Percentiles rank a stretch among this genome's conserved stretches.
Evolutionary conservation across 1,140 invertebrate genomes (phyloP).

Genomic region (Saccostrea glomerata): DNA sequence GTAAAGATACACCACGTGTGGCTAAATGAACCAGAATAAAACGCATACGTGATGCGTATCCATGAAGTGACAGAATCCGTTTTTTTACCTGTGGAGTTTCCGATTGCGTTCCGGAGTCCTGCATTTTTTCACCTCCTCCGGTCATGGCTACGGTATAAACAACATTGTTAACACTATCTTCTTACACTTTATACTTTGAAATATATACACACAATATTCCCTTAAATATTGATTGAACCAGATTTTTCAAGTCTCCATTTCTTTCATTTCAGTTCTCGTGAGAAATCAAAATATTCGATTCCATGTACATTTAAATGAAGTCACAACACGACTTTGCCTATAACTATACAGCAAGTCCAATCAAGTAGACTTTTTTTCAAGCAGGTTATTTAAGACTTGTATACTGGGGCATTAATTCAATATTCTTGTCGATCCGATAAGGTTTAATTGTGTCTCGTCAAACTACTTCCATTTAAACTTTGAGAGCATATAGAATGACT

Average conservation of each 20-base stretch:
- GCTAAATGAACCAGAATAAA: not conserved
- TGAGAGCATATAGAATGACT: not conserved
- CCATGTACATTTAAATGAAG: conserved; percentile 32
- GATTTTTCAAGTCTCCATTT: not conserved
- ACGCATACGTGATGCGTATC: conserved; percentile 14
- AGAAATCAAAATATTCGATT: conserved; percentile 30
- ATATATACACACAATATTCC: not conserved
- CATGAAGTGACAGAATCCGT: conserved; percentile 2
- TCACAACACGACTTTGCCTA: conserved; percentile 6
- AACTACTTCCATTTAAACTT: conserved; percentile 32
- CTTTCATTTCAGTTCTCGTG: conserved; percentile 21
- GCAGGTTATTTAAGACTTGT: conserved; percentile 24
- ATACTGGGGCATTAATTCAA: conserved; percentile 27
- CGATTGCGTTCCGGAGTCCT: conserved; percentile 21
- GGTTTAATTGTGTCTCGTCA: conserved; percentile 28
- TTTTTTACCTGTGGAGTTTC: conserved; percentile 23
- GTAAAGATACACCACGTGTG: not conserved
- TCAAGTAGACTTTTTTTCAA: conserved; percentile 27
- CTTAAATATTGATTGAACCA: conserved; percentile 1
- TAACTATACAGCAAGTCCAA: conserved; percentile 24
- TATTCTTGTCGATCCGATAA: conserved; percentile 25
- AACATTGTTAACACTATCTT: conserved; percentile 10
- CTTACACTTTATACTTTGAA: not conserved
- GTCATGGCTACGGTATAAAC: conserved; percentile 17
- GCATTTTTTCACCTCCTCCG: conserved; percentile 26